Percentiles rank a stretch among this genome's conserved stretches.
phyloP scores from a whole-genome alignment of 2,113 vertebrate genomes.

The Platanista minor region DNA sequence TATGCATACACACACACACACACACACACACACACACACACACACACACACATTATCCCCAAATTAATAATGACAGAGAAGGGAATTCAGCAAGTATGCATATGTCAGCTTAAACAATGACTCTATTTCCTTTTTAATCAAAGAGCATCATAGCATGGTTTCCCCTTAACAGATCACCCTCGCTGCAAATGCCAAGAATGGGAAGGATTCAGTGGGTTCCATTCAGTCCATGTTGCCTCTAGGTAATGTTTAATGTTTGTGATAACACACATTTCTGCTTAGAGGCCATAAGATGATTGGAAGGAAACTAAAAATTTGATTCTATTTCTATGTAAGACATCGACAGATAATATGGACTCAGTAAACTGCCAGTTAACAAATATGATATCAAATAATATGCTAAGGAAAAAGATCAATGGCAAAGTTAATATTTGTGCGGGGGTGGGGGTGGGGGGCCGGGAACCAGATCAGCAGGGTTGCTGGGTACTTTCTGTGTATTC shows the following conservation, averaged over 20 bases:
- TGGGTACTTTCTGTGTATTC: neutral
- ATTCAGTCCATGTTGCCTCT: neutral
- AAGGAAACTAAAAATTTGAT: neutral
- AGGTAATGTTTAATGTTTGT: neutral
- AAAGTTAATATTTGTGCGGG: neutral
- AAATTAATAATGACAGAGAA: neutral
- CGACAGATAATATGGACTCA: neutral
- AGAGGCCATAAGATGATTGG: neutral
- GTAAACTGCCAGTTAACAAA: neutral
- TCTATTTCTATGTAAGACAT: neutral
- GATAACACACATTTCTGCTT: neutral
- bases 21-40: neutral
- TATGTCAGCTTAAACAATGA: neutral
- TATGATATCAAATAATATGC: neutral
- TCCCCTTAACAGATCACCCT: neutral
- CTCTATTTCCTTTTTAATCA: neutral
- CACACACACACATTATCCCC: neutral
- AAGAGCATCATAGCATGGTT: neutral
- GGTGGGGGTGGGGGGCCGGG: too few relatives aligned
- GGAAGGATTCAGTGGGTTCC: accelerated
- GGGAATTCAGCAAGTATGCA: neutral
- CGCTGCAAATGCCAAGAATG: neutral
- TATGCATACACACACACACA: neutral
- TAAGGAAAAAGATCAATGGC: neutral
- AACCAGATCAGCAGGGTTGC: neutral